Percentiles rank a stretch among this genome's conserved stretches.
These are phyloP conservation scores for Eueremaeus valkanovi DNA, from an alignment of 2,888 invertebrate species.

Conservation along the genomic window DNA sequence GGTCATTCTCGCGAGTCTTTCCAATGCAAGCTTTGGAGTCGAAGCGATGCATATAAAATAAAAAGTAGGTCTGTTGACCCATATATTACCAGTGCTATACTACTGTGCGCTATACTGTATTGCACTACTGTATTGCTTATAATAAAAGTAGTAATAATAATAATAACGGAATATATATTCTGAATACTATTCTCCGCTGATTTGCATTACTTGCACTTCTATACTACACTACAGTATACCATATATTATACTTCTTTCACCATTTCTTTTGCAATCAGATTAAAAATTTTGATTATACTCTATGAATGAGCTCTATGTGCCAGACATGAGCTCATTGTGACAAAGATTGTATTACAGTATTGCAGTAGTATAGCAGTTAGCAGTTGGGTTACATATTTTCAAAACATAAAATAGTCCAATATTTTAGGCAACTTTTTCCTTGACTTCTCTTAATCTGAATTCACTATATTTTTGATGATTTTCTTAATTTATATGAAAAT, in stretches of 20 bases:
- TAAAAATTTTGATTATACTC: background rate
- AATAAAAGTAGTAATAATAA: background rate
- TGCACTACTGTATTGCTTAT: too few species aligned
- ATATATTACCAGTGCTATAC: constrained; percentile 11
- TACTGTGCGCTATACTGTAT: too few species aligned
- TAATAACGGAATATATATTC: background rate
- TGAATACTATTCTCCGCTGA: background rate
- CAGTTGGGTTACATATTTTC: too few species aligned
- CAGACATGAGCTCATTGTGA: background rate
- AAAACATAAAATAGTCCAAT: too few species aligned
- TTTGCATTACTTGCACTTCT: too few species aligned
- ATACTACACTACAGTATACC: too few species aligned
- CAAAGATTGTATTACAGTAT: too few species aligned
- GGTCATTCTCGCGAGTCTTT: background rate
- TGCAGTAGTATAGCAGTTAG: too few species aligned
- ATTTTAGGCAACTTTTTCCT: too few species aligned
- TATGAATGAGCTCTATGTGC: background rate
- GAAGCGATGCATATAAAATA: background rate
- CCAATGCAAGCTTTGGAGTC: background rate
- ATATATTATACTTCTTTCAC: background rate
- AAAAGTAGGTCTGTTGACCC: constrained; percentile 30
- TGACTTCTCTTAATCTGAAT: too few species aligned
- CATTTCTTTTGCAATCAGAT: background rate
- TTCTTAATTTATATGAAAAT: too few species aligned
- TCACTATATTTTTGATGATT: too few species aligned